Base-by-base conservation (phyloP, 2,113 vertebrate genomes). In the Myotis yumanensis region DNA sequence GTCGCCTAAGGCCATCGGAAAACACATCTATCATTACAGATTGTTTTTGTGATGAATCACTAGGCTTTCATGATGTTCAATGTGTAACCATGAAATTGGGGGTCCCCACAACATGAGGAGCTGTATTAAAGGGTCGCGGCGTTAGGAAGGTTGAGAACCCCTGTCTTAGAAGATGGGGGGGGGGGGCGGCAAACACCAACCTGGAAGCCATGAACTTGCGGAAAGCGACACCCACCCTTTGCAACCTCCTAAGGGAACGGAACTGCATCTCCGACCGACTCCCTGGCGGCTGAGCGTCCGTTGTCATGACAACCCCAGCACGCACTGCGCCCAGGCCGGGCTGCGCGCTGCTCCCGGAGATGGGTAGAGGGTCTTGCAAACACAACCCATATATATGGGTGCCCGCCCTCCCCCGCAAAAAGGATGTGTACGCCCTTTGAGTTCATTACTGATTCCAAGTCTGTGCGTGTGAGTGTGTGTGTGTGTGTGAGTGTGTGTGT, bases 381-480 rank as follows among this genome's bases (percentile, higher is more conserved):
- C 4, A 4, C 68, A 2, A 35, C 22, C 35, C 16, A 35, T 22
- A 69, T 17, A 46, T 28, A 11, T 17, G 4, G 59, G 59, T 62
- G 59, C 17, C 25, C 59, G 10, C 54, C 14, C 16, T 43, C 5
- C 54, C 22, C 54, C 17, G 5, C 5, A 1, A 43, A 51, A 51
- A 28, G 28, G 11, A 28, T 62, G 59, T 12, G 5, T 2, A 28
- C 59, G 12, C 25, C 3, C 59, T 28, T 28, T 11, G 7, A 11
- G 10, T 7, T 62, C 28, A 62, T 62, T 28, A 62, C 25, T 28
- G 14, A 62, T 12, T 11, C 5, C 25, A 62, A 28, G 2, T n/a
- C n/a, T n/a, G n/a, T 0, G 11, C 7, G 54, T 22, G 54, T 7
- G 23, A n/a, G 5, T 28, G 5, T 11, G 11, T 4, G 2, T 16